Percentiles rank a stretch among this genome's conserved stretches.
Conservation (phyloP, 2,797 vertebrate genomes). For the Brotula barbata region DNA sequence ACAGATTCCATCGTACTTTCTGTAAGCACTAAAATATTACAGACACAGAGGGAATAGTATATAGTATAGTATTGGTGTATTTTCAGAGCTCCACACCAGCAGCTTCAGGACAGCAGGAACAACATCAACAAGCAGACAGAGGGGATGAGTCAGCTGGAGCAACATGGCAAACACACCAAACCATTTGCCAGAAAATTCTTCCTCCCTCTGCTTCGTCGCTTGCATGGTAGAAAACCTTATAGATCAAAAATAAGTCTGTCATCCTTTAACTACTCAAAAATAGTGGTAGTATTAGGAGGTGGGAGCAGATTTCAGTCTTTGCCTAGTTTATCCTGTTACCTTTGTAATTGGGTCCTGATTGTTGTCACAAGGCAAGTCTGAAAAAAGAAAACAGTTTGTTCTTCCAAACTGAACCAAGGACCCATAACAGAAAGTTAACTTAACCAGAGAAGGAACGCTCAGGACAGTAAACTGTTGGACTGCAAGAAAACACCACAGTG, state of each 20-base stretch:
- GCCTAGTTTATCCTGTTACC: no score
- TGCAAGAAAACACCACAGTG: no score
- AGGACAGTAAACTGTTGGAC: no score
- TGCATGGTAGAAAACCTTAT: constrained; percentile 3
- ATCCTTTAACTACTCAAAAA: not conserved
- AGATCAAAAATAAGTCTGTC: constrained; percentile 7
- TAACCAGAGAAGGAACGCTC: no score
- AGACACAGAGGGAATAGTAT: not conserved
- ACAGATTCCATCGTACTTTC: constrained; percentile 7
- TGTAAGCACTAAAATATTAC: constrained; percentile 7
- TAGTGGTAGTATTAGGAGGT: not conserved
- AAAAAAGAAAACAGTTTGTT: no score
- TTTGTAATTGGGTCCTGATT: no score
- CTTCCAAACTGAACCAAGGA: no score
- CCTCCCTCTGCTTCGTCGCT: constrained; percentile 19
- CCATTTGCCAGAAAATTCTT: constrained; percentile 30
- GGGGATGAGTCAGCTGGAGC: constrained; percentile 56
- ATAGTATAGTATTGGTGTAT: constrained; percentile 21
- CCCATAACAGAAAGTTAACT: no score
- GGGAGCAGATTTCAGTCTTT: not conserved
- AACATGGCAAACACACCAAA: constrained; percentile 44
- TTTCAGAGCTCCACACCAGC: constrained; percentile 23
- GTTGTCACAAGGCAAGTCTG: no score
- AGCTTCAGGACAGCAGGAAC: constrained; percentile 44
- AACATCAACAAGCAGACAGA: constrained; percentile 42